phyloP scores from a whole-genome alignment of 1,140 invertebrate species.

The Grapholita molesta region DNA sequence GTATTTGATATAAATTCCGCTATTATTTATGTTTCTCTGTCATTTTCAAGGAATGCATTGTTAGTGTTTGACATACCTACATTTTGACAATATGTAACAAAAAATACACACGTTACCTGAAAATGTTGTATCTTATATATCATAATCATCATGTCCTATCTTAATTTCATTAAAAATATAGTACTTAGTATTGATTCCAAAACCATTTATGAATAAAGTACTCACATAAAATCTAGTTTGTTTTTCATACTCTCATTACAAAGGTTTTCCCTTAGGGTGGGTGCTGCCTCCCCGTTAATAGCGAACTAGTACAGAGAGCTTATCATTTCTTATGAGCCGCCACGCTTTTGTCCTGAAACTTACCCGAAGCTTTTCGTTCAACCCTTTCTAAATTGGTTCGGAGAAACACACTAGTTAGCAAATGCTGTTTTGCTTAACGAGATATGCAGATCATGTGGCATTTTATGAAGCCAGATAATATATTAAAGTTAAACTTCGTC shows the following conservation, averaged over 20 bases:
- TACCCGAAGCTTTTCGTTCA: not conserved
- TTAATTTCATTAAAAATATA: no score
- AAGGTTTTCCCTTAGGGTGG: conserved; percentile 16
- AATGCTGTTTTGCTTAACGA: not conserved
- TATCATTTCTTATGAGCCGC: conserved; percentile 33
- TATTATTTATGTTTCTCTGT: no score
- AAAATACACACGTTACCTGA: no score
- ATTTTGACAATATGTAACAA: no score
- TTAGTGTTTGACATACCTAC: no score
- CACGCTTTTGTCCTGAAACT: conserved; percentile 5
- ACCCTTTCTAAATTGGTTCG: conserved; percentile 9
- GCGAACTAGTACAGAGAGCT: conserved; percentile 32
- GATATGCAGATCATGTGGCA: not conserved
- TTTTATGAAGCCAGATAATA: not conserved
- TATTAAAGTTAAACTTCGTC: not conserved
- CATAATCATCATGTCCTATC: no score
- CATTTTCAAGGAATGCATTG: no score
- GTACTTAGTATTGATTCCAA: no score
- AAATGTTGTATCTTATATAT: no score
- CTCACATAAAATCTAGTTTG: no score
- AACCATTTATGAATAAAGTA: not conserved
- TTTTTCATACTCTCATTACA: not conserved
- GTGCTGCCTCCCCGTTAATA: conserved; percentile 26
- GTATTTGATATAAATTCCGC: no score
- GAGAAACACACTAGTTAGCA: not conserved